A percentile compares a stretch with the other conserved stretches of the same genome.
Evolutionary conservation across 2,888 invertebrate genomes (phyloP).

Genomic region (Therioaphis trifolii): DNA sequence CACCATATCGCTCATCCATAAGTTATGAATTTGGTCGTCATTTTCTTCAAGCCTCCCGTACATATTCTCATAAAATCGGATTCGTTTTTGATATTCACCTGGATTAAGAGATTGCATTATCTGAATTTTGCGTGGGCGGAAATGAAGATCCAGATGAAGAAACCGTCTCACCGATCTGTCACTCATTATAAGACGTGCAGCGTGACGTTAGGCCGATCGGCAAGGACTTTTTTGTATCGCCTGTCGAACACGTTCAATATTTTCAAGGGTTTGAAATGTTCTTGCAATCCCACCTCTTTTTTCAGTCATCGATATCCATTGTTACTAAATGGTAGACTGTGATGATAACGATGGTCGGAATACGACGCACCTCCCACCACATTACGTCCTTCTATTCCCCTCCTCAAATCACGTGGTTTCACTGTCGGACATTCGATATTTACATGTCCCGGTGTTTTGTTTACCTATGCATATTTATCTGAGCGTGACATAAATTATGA

Average conservation of each 20-base stretch:
- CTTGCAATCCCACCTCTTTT: conserved; percentile 65
- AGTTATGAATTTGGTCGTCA: conserved; percentile 1
- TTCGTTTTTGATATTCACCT: conserved; percentile 3
- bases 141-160: conserved; percentile 66
- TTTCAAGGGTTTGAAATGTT: conserved; percentile 67
- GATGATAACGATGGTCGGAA: too few species aligned
- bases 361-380: too few species aligned
- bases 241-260: conserved; percentile 66
- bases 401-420: too few species aligned
- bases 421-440: too few species aligned
- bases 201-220: conserved; percentile 66
- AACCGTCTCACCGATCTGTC: conserved; percentile 66
- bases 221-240: conserved; percentile 65
- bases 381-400: too few species aligned
- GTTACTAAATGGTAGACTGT: too few species aligned
- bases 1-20: conserved; percentile 20
- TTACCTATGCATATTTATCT: too few species aligned
- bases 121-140: conserved; percentile 67
- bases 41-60: conserved; percentile 8
- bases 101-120: conserved; percentile 64
- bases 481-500: too few species aligned
- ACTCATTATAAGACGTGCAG: conserved; percentile 65
- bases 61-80: conserved; percentile 36
- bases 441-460: too few species aligned
- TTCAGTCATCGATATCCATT: background rate